Evolutionary conservation across 2,113 vertebrate genomes (phyloP), one percentile per base, ranked within the genome.

Genomic region (Hystrix cristata): DNA sequence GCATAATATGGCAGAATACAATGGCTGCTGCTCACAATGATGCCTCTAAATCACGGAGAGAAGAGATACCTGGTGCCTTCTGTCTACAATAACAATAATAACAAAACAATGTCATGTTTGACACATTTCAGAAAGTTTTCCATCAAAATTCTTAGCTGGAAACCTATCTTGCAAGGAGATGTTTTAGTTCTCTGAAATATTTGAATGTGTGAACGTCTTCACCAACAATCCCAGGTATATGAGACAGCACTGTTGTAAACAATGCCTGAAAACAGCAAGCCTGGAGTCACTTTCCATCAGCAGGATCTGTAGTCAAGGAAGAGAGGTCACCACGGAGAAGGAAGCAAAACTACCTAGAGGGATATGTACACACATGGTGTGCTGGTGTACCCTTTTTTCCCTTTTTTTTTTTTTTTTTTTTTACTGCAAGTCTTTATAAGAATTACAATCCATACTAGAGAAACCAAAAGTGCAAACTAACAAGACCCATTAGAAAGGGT

Each of bases 371-470:
- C 1, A 74, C 64, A 85, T 38, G 5, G 1, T 60, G 53, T 51
- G 69, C 23, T 10, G 31, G 80, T 4, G 1, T n/a, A 51, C 4
- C 15, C 29, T 55, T 90, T 74, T 16, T 11, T 38, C 10, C 19
- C 13, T 31, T 88, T 59, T 91, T 80, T 87, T 90, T 31, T 88
- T 59, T 91, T 80, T 87, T 90, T 74, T 81, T 94, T 57, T 53
- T 80, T 38, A 65, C 3, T 43, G 1, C 29, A 38, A 82, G 51
- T 81, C 34, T 91, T 79, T 64, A 13, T 51, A 87, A 84, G 27
- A 92, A 82, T 48, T 51, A 5, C 3, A 62, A 80, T 80, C 15
- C 18, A 80, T 4, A 59, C 11, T 12, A 95, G n/a, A 95, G 23
- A 72, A 92, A 82, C 10, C 15, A 34, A 55, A 92, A 38, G 14